phyloP scores from a whole-genome alignment of 2,113 vertebrate genomes.

The Syrrhaptes paradoxus region DNA sequence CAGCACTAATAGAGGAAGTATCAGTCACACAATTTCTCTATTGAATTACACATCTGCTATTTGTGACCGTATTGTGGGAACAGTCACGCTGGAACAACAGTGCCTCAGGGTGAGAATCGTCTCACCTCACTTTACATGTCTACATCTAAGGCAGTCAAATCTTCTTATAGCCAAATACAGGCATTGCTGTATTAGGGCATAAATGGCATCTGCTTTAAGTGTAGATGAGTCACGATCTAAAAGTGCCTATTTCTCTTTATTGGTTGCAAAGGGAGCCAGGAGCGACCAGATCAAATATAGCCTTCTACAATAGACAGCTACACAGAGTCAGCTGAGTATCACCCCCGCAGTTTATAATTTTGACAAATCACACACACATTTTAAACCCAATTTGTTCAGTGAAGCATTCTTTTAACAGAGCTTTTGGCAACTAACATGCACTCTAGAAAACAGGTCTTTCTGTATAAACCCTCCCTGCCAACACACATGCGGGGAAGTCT shows the following conservation, averaged over 20 bases:
- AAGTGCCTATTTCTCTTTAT: slow-evolving; percentile 19
- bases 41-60: background rate
- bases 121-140: background rate
- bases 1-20: background rate
- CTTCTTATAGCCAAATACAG: background rate
- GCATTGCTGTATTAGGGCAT: background rate
- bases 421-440: background rate
- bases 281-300: slow-evolving; percentile 22
- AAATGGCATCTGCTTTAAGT: background rate
- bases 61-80: background rate
- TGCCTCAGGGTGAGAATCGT: background rate
- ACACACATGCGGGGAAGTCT: background rate
- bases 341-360: slow-evolving; percentile 16
- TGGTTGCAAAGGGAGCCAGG: slow-evolving; percentile 12
- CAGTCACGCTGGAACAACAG: background rate
- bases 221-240: background rate
- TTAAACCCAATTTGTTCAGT: background rate
- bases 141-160: background rate
- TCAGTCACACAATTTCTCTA: background rate
- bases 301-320: slow-evolving; percentile 19
- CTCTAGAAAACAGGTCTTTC: background rate
- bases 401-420: background rate
- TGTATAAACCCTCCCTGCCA: background rate
- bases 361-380: background rate
- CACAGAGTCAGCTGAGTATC: slow-evolving; percentile 14